These are phyloP conservation scores for Odocoileus virginianus DNA, from an alignment of 2,113 vertebrate genomes.

Conservation along the genomic window DNA sequence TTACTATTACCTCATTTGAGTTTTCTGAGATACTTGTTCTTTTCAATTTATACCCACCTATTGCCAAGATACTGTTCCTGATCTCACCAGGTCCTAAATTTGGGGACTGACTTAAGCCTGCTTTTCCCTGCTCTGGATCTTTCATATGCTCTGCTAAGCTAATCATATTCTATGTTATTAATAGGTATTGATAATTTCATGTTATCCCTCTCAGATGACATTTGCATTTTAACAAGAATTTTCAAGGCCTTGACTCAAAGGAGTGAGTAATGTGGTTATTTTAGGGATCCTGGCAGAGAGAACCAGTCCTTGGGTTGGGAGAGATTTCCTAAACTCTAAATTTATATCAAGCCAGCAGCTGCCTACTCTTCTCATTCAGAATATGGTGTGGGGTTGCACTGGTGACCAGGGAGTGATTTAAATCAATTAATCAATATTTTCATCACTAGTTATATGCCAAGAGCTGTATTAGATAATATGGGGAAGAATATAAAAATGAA, in stretches of 20 bases:
- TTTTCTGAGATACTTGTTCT: neutral
- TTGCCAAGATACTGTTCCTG: neutral
- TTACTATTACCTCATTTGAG: neutral
- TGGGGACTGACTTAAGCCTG: neutral
- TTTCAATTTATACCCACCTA: neutral
- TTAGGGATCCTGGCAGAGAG: constrained; percentile 57
- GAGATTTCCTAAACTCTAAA: constrained; percentile 61
- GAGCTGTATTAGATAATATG: neutral
- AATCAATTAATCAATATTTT: constrained; percentile 55
- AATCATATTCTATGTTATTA: constrained; percentile 57
- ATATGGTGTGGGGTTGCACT: constrained; percentile 1
- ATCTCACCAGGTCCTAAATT: neutral
- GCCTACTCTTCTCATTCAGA: constrained; percentile 37
- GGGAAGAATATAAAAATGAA: constrained; percentile 37
- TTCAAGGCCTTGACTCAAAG: constrained; percentile 65
- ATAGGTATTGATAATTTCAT: constrained; percentile 57
- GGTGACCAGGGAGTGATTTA: constrained; percentile 37
- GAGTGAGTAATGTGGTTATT: constrained; percentile 68
- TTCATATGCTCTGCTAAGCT: neutral
- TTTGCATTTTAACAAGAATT: constrained; percentile 68
- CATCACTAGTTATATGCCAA: neutral
- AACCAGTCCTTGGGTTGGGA: constrained; percentile 40
- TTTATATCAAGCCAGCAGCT: constrained; percentile 52
- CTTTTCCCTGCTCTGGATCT: neutral
- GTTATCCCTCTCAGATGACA: constrained; percentile 51